Evolutionary conservation across 2,113 vertebrate species (phyloP), one percentile per base, ranked within the genome.

Genomic region (Phoenicopterus ruber): DNA sequence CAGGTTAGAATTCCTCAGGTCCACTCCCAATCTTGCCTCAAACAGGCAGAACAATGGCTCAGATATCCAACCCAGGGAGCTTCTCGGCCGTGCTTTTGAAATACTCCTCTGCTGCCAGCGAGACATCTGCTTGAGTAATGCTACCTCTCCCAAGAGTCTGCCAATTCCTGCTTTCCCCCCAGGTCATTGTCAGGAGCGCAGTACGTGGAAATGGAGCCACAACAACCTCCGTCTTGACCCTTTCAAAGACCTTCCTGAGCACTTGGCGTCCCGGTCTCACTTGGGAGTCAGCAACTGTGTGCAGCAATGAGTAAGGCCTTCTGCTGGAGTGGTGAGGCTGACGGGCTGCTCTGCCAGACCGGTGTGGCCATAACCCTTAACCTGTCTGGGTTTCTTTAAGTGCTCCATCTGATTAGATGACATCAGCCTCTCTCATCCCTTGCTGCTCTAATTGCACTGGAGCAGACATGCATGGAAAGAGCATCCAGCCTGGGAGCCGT

Each of bases 361-460:
- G 44, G 31, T 0, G 11, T 81, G 79, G 44, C 57, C 42, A 14
- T 81, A 54, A 73, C 92, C 92, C 42, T 73, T 77, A n/a, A 92
- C 72, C 88, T 84, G 76, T 62, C 69, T 89, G 94, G 49, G 5
- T 80, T 84, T 57, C 72, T 78, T 24, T 29, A 4, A 94, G 89
- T 66, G 77, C 81, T 93, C 65, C 57, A 7, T 65, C 49, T 89
- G 92, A 63, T 52, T 9, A 78, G 91, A 66, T 94, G 73, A 62
- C 86, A 88, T 95, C 91, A 97, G 44, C 49, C 62, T 61, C 84
- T 85, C 50, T n/a, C 87, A 52, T 80, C 82, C 82, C 26, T 55
- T 38, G 38, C 86, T 80, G 66, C 78, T 80, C 85, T 70, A 55
- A 88, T 62, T 85, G 84, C 46, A 5, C 69, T 54, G 86, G n/a